Base-by-base conservation (phyloP, 2,797 vertebrate species). In the Eleutherodactylus coqui region DNA sequence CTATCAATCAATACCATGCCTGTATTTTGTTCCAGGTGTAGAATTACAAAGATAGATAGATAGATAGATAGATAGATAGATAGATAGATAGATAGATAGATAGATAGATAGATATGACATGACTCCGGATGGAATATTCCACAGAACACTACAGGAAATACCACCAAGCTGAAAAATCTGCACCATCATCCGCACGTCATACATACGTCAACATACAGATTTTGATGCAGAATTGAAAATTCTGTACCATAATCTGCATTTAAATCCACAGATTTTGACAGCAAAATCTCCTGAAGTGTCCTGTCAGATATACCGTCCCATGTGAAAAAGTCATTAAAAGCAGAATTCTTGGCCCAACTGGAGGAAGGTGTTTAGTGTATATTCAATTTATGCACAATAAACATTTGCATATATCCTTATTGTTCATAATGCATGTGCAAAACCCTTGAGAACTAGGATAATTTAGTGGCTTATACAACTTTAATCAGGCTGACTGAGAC, bases 391-490 rank as follows among this genome's bases (percentile, higher is more conserved):
- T 55, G 24, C 75, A 75, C 10, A 36, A 36, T 77, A 38, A 24
- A 11, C 19, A 77, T 55, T 53, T 55, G 49, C 75, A 55, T 38
- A 38, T 36, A 36, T 36, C 11, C 51, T 77, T 75, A 53, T 38
- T 77, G 75, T n/a, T 24, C 2, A 2, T 58, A 38, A 77, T 77
- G 51, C 75, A 58, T 77, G 58, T 38, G 32, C 27, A 58, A 77
- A 36, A 77, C 75, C 75, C 49, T n/a, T n/a, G 75, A 34, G 75
- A 58, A 29, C 1, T 24, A 7, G 29, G 49, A 77, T 77, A 77
- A 77, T 38, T 24, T 77, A 77, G 4, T 53, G 24, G n/a, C 14
- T 51, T 76, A 76, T 76, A 73, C 41, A n/a, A 11, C 47, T 76
- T 53, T 53, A 58, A 58, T 77, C 47, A 77, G 34, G 45, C 34